Base-by-base conservation (phyloP, 2,888 invertebrate species). In the Dexiosoma caninum region DNA sequence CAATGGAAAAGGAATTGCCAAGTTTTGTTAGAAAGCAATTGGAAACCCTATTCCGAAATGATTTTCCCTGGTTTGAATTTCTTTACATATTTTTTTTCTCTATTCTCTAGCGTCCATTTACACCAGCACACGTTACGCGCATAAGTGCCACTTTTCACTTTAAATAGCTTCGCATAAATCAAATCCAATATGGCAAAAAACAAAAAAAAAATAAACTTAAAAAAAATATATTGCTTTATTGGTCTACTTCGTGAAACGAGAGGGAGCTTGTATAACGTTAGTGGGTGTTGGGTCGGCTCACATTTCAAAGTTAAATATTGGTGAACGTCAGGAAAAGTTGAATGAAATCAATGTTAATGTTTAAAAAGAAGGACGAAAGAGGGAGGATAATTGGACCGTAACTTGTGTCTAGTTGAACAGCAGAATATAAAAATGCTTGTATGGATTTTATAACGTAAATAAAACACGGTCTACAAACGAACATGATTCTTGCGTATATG, bases 91-190 rank as follows among this genome's bases (percentile, higher is more conserved):
- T 62, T 14, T 19, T 21, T 35, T 42, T 21, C 40, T 55, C n/a
- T 42, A 71, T 70, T 71, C 77, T 71, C 77, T 59, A 66, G 71
- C 59, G 77, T 71, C 64, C 59, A 59, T 78, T 78, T 78, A 59
- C 55, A 62, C 53, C 46, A 70, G 62, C 64, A 66, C 60, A 71
- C 64, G 77, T 66, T 66, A 71, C 66, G 66, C 78, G 64, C 71
- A 71, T 66, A 78, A 78, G 78, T 78, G 71, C 71, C 78, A 71
- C 78, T 71, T 67, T 78, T 71, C 78, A 78, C 71, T 78, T 78
- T 78, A 78, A 78, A 78, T 78, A 66, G 71, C 67, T 72, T 66
- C 66, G 66, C 78, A 78, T 78, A 71, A 71, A 71, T 78, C 78
- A 71, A 66, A 71, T 59, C 44, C 59, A 71, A 66, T 60, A 60